phyloP scores from a whole-genome alignment of 2,797 vertebrate genomes.

The Parotocinclus haroldoi region DNA sequence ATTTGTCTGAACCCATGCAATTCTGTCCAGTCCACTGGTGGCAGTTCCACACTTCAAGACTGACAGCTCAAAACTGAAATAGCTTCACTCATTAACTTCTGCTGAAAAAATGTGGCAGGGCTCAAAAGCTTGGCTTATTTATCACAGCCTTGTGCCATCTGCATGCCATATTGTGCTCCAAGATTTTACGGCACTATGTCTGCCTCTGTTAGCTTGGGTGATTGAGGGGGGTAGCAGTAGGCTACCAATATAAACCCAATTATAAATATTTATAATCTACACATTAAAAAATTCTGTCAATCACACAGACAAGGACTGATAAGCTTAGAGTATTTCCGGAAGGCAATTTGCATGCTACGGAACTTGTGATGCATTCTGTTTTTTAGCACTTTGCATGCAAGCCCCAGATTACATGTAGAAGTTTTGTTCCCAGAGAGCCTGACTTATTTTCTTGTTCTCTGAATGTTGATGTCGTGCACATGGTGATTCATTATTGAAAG shows the following conservation, averaged over 20 bases:
- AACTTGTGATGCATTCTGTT: slow-evolving; percentile 73
- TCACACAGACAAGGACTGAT: slow-evolving; percentile 69
- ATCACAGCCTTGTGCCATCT: slow-evolving; percentile 47
- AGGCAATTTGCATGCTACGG: slow-evolving; percentile 75
- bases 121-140: slow-evolving; percentile 54
- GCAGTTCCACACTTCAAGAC: slow-evolving; percentile 44
- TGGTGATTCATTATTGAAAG: slow-evolving; percentile 79
- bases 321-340: slow-evolving; percentile 67
- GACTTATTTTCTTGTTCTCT: slow-evolving; percentile 48
- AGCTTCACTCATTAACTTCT: slow-evolving; percentile 53
- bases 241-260: slow-evolving; percentile 75
- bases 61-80: slow-evolving; percentile 55
- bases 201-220: slow-evolving; percentile 62
- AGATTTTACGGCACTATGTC: slow-evolving; percentile 46
- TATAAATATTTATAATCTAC: slow-evolving; percentile 83
- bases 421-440: slow-evolving; percentile 74
- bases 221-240: slow-evolving; percentile 68
- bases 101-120: slow-evolving; percentile 44
- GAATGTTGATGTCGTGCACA: slow-evolving; percentile 70
- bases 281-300: slow-evolving; percentile 75
- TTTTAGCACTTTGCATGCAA: slow-evolving; percentile 68
- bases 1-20: slow-evolving; percentile 52
- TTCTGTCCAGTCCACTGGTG: slow-evolving; percentile 42
- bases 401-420: slow-evolving; percentile 81
- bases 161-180: slow-evolving; percentile 53